phyloP scores from a whole-genome alignment of 2,113 vertebrate species.

The Neolamprologus longior region DNA sequence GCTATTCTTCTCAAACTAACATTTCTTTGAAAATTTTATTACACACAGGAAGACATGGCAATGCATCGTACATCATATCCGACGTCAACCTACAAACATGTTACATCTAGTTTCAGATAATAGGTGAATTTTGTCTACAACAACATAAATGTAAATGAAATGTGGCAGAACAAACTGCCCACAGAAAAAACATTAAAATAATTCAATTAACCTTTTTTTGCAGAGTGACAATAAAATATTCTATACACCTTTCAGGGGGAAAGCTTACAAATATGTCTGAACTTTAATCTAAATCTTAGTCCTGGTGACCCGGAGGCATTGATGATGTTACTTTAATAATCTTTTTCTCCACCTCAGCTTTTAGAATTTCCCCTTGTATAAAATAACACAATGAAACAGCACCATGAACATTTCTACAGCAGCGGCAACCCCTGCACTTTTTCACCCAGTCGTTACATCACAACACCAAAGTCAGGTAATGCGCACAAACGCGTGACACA shows the following conservation, averaged over 20 bases:
- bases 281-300: background rate
- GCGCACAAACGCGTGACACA: background rate
- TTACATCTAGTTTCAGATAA: constrained; percentile 13
- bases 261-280: background rate
- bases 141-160: background rate
- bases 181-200: background rate
- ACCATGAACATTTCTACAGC: background rate
- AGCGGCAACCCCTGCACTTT: background rate
- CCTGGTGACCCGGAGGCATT: background rate
- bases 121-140: background rate
- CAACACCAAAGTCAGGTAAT: background rate
- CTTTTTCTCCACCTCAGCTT: background rate
- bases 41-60: constrained; percentile 28
- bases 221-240: background rate
- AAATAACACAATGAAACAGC: background rate
- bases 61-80: background rate
- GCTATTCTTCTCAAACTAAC: background rate
- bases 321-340: background rate
- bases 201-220: background rate
- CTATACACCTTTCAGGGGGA: background rate
- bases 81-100: background rate
- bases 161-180: background rate
- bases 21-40: constrained; percentile 50
- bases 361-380: background rate
- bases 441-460: background rate